A percentile compares a stretch with the other conserved stretches of the same genome.
These are phyloP conservation scores for Acrocephalus kingi DNA, from an alignment of 2,113 vertebrate genomes.

Conservation along the genomic window DNA sequence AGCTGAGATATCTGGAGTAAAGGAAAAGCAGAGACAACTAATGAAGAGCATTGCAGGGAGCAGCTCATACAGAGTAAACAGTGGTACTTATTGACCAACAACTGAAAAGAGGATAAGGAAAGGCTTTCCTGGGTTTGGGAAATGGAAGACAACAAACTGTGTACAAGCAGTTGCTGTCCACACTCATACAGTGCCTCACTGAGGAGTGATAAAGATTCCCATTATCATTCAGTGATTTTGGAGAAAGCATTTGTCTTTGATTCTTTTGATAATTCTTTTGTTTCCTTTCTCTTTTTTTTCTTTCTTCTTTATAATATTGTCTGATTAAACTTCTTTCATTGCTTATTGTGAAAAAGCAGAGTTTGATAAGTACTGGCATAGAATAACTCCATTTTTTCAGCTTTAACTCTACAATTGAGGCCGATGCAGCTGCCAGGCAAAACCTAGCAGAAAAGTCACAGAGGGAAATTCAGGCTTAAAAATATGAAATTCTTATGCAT, in stretches of 20 bases:
- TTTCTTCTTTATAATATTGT: background rate
- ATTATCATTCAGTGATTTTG: background rate
- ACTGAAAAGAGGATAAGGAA: background rate
- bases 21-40: background rate
- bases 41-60: background rate
- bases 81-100: background rate
- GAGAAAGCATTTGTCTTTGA: background rate
- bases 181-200: background rate
- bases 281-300: background rate
- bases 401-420: background rate
- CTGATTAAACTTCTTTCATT: background rate
- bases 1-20: background rate
- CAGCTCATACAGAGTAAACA: background rate
- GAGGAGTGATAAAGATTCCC: background rate
- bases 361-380: background rate
- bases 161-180: background rate
- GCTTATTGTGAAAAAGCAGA: background rate
- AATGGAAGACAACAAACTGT: background rate
- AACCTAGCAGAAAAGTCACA: background rate
- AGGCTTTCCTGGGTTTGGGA: background rate
- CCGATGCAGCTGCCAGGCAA: background rate
- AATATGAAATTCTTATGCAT: background rate
- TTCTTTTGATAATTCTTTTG: background rate
- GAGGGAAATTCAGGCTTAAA: background rate
- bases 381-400: background rate